phyloP scores from a whole-genome alignment of 2,113 vertebrate species.

The Ceuthmochares aereus region DNA sequence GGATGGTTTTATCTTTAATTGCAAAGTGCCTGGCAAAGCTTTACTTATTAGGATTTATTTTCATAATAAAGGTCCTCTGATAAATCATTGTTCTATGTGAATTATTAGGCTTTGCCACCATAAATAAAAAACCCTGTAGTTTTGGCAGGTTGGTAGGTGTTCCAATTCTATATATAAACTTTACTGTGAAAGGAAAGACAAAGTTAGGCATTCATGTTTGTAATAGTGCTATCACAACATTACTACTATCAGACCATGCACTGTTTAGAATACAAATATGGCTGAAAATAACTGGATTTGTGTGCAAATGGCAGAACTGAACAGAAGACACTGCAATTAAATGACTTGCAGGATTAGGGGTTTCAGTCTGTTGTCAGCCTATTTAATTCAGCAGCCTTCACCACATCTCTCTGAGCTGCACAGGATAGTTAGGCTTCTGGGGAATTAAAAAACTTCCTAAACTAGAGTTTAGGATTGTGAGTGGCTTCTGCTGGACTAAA shows the following conservation, averaged over 20 bases:
- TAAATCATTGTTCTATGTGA: slow-evolving; percentile 42
- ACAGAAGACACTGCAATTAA: not conserved
- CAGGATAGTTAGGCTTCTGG: not conserved
- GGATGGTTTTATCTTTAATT: slow-evolving; percentile 64
- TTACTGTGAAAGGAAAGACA: not conserved
- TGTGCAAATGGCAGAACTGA: not conserved
- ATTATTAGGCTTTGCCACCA: slow-evolving; percentile 35
- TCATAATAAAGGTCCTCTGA: slow-evolving; percentile 50
- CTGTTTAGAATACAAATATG: not conserved
- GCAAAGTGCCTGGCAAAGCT: slow-evolving; percentile 27
- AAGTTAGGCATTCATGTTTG: not conserved
- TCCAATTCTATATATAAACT: not conserved
- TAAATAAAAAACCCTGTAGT: not conserved
- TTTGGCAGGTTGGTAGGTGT: not conserved
- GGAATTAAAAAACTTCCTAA: not conserved
- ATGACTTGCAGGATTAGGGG: not conserved
- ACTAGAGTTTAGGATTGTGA: not conserved
- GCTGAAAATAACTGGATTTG: not conserved
- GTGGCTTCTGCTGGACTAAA: not conserved
- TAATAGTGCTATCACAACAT: not conserved
- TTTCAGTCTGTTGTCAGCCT: not conserved
- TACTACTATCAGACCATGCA: not conserved
- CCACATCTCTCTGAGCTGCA: not conserved
- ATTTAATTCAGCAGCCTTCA: not conserved
- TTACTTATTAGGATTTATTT: slow-evolving; percentile 62